Conservation (phyloP, 2,888 invertebrate species). For the Andrena fulva region DNA sequence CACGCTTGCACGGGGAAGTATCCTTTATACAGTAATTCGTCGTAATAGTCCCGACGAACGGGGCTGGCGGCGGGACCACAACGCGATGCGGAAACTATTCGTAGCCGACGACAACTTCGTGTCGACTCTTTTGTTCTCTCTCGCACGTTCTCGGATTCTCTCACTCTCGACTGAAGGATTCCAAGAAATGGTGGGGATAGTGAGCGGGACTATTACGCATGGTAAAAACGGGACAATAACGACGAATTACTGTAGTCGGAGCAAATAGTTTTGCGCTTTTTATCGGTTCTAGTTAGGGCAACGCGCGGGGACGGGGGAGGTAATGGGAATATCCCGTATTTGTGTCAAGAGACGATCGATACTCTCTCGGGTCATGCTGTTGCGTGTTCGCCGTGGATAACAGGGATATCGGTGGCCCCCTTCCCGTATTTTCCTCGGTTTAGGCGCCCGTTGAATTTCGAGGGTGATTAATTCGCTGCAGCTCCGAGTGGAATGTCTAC, state of each 20-base stretch:
- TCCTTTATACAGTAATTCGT: no score
- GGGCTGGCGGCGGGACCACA: no score
- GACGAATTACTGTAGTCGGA: no score
- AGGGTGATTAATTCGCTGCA: background rate
- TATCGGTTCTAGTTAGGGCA: background rate
- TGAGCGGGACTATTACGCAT: no score
- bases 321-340: slow-evolving; percentile 46
- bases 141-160: no score
- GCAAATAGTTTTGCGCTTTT: slow-evolving; percentile 21
- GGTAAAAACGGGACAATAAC: no score
- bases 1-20: background rate
- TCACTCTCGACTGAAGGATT: no score
- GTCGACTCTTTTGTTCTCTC: no score
- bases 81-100: no score
- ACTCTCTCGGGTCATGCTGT: slow-evolving; percentile 8
- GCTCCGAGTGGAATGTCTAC: slow-evolving; percentile 5
- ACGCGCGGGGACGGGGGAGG: background rate
- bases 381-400: slow-evolving; percentile 18
- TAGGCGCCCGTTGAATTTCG: background rate
- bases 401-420: slow-evolving; percentile 5
- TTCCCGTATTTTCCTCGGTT: background rate
- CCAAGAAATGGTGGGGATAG: no score
- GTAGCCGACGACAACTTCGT: no score
- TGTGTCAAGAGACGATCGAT: slow-evolving; percentile 55
- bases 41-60: no score